A percentile compares a stretch with the other conserved stretches of the same genome.
Conservation (phyloP, 2,888 invertebrate genomes). For the Microplitis manilae region DNA sequence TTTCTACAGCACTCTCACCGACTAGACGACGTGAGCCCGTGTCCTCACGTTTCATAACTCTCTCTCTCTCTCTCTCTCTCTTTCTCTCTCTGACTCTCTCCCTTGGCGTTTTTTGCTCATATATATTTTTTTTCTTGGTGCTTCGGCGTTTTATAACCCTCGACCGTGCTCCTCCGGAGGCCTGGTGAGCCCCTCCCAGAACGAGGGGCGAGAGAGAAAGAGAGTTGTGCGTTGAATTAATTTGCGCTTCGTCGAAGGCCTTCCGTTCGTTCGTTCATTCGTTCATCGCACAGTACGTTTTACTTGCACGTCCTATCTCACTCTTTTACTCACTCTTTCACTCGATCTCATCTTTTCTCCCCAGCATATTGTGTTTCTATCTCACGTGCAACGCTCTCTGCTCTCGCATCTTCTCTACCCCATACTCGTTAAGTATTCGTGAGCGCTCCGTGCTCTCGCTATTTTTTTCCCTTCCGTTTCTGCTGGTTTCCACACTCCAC, state of each 20-base stretch:
- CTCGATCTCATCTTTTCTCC: slow-evolving; percentile 44
- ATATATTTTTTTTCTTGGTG: slow-evolving; percentile 20
- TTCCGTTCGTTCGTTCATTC: slow-evolving; percentile 52
- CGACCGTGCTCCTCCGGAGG: slow-evolving; percentile 46
- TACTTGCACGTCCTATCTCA: slow-evolving; percentile 45
- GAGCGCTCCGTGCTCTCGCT: slow-evolving; percentile 41
- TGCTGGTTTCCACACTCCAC: slow-evolving; percentile 10
- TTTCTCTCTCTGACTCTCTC: slow-evolving; percentile 13
- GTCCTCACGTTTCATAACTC: slow-evolving; percentile 30
- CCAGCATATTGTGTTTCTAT: slow-evolving; percentile 38
- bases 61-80: slow-evolving; percentile 18
- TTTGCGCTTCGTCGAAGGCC: slow-evolving; percentile 67
- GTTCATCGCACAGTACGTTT: not conserved
- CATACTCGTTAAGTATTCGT: slow-evolving; percentile 52
- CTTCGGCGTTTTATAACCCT: slow-evolving; percentile 56
- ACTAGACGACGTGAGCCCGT: slow-evolving; percentile 7
- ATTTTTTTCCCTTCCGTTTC: slow-evolving; percentile 39
- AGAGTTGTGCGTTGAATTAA: slow-evolving; percentile 66
- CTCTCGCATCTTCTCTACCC: slow-evolving; percentile 46
- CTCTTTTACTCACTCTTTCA: slow-evolving; percentile 45
- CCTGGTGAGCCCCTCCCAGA: slow-evolving; percentile 49
- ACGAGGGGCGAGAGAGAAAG: slow-evolving; percentile 35
- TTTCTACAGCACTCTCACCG: slow-evolving; percentile 20
- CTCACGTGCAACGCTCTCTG: slow-evolving; percentile 44
- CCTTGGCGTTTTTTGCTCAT: slow-evolving; percentile 3